Percentiles rank a stretch among this genome's conserved stretches.
phyloP scores from a whole-genome alignment of 2,797 vertebrate genomes.

The Garrulus glandarius region DNA sequence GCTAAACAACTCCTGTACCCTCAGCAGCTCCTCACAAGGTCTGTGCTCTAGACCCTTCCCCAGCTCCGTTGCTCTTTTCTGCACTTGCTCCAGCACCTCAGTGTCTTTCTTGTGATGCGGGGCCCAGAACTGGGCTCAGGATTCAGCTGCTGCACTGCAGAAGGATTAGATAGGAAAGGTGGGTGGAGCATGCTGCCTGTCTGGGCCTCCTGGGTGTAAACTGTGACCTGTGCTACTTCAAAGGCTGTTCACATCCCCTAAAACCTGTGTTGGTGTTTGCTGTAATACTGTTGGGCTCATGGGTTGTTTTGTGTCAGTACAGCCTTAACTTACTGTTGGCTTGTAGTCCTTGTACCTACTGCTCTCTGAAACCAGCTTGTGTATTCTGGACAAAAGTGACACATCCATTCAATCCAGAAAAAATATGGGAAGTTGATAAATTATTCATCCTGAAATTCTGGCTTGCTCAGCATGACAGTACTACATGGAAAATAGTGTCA shows the following conservation, averaged over 20 bases:
- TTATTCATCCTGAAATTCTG: not conserved
- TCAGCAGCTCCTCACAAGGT: not conserved
- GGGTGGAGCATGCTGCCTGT: rapidly evolving
- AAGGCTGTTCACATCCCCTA: not conserved
- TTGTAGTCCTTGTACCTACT: rapidly evolving
- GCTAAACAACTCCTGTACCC: not conserved
- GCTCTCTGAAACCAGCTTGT: not conserved
- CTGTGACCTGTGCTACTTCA: not conserved
- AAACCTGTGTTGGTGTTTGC: not conserved
- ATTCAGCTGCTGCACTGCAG: not conserved
- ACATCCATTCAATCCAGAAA: not conserved
- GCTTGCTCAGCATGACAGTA: not conserved
- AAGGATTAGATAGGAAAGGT: not conserved
- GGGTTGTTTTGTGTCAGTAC: not conserved
- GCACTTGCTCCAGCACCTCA: not conserved
- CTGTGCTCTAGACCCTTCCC: not conserved
- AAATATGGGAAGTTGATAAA: not conserved
- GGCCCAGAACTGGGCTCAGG: not conserved
- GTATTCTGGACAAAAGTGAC: not conserved
- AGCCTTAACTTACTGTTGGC: not conserved
- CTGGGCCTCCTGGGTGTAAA: not conserved
- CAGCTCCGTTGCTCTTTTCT: not conserved
- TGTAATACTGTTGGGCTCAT: rapidly evolving
- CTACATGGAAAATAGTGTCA: not conserved
- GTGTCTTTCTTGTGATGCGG: not conserved